Evolutionary conservation across 2,797 vertebrate species (phyloP), one percentile per base, ranked within the genome.

Genomic region (Jordanella pulchra): DNA sequence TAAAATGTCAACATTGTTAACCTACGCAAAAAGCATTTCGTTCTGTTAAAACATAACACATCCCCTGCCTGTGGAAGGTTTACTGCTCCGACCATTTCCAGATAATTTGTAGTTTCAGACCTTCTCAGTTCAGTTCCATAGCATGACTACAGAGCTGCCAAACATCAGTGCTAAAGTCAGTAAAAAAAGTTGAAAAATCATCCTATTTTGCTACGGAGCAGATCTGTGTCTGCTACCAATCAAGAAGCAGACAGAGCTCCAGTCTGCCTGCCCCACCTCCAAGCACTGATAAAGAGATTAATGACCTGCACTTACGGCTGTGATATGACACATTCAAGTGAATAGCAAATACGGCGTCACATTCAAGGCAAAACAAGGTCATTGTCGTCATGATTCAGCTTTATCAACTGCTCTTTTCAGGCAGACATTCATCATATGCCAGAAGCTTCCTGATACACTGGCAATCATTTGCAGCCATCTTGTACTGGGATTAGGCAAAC

Each of bases 401-500:
- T 92, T 92, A 92, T 92, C 91, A 72, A 83, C 78, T 25, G 66
- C 65, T 74, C 71, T 75, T 54, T 77, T 72, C 30, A 54, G 85
- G 83, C 76, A 80, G 77, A 90, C 89, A 91, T 91, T 80, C 89
- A 92, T 93, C 90, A 91, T 56, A 74, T 54, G 39, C 66, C 69
- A 13, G 76, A 73, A 71, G 80, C 86, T 87, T 84, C 89, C 68
- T 76, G 90, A 90, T 85, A 85, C 70, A 44, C 71, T 39, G 72
- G 72, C 83, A 89, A 92, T 91, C 89, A 72, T 72, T 50, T 47
- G 66, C 83, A 86, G 90, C 83, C 88, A 92, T 92, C 90, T 84
- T 75, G 73, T 65, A 67, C 86, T 63, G 67, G 87, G 86, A 91
- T 91, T 89, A 89, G 80, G 76, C 87, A 87, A 91, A 91, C 85